These are phyloP conservation scores for Drosophila lacicola DNA, from an alignment of 2,888 invertebrate genomes.

Conservation along the genomic window DNA sequence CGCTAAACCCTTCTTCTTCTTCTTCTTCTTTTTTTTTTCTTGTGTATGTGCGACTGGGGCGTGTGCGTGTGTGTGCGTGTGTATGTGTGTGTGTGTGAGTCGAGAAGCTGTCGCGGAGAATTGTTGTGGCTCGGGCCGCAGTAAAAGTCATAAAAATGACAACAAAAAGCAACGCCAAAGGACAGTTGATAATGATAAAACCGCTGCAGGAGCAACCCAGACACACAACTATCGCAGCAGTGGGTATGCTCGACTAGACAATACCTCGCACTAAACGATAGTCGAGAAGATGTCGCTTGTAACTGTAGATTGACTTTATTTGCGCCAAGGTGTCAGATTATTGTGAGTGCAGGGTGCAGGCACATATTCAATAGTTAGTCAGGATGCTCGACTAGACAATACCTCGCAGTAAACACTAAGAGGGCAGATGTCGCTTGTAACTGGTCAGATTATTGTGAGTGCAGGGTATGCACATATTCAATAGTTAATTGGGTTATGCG, in stretches of 20 bases:
- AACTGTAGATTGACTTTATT: too few species aligned
- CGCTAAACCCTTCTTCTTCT: slow-evolving; percentile 40
- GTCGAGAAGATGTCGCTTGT: too few species aligned
- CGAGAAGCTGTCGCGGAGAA: slow-evolving; percentile 4
- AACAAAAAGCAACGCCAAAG: slow-evolving; percentile 35
- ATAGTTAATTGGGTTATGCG: too few species aligned
- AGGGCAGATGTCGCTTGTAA: too few species aligned
- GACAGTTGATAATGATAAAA: slow-evolving; percentile 54
- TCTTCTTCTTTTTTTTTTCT: not conserved
- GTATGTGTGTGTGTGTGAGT: slow-evolving; percentile 14
- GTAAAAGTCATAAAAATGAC: slow-evolving; percentile 44
- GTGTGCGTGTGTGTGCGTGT: not conserved
- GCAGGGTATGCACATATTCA: too few species aligned
- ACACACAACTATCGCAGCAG: not conserved
- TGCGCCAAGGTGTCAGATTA: too few species aligned
- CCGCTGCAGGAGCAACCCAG: slow-evolving; percentile 24
- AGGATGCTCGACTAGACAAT: not conserved
- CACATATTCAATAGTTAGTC: too few species aligned
- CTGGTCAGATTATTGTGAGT: too few species aligned
- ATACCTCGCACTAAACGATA: slow-evolving; percentile 22
- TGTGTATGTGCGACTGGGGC: not conserved
- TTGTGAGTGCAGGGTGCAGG: too few species aligned
- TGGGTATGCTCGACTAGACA: not conserved
- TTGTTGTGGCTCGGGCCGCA: slow-evolving; percentile 6
- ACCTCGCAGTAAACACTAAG: slow-evolving; percentile 24